Evolutionary conservation across 2,113 vertebrate species (phyloP).

Genomic region (Hypocryptadius cinnamomeus): DNA sequence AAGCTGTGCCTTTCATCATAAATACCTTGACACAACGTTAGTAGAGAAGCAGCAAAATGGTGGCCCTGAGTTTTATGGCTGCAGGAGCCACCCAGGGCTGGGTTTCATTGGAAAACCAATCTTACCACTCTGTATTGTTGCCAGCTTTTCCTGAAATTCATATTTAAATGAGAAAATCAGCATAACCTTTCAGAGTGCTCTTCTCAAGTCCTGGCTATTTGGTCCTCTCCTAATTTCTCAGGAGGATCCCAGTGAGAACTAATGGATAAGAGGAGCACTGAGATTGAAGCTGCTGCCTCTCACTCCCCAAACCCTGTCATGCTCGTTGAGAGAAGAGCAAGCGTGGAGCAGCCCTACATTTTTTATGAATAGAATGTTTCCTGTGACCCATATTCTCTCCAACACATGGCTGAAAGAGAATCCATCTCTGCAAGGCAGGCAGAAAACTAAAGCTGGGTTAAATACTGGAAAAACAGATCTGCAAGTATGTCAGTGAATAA

Average conservation of each 20-base stretch:
- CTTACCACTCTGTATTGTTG: neutral
- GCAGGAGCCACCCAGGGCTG: neutral
- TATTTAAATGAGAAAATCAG: neutral
- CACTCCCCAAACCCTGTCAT: neutral
- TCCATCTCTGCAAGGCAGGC: neutral
- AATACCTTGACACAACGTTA: fast-evolving
- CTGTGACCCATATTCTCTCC: conserved; percentile 9
- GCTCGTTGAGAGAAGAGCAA: neutral
- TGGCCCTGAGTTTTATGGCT: neutral
- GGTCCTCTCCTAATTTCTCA: neutral
- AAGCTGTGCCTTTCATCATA: neutral
- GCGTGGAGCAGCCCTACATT: neutral
- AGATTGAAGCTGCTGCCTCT: neutral
- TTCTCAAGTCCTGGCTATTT: neutral
- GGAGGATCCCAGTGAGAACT: neutral
- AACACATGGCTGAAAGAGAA: neutral
- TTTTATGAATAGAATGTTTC: neutral
- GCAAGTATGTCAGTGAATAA: conserved; percentile 41
- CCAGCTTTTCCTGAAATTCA: neutral
- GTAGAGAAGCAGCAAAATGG: neutral
- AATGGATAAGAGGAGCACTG: neutral
- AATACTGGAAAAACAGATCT: conserved; percentile 34
- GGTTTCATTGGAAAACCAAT: neutral
- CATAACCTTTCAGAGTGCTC: neutral
- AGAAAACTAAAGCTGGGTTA: conserved; percentile 31